Evolutionary conservation across 2,888 invertebrate species (phyloP), one percentile per base, ranked within the genome.

Genomic region (Gisinianus flammeolus): DNA sequence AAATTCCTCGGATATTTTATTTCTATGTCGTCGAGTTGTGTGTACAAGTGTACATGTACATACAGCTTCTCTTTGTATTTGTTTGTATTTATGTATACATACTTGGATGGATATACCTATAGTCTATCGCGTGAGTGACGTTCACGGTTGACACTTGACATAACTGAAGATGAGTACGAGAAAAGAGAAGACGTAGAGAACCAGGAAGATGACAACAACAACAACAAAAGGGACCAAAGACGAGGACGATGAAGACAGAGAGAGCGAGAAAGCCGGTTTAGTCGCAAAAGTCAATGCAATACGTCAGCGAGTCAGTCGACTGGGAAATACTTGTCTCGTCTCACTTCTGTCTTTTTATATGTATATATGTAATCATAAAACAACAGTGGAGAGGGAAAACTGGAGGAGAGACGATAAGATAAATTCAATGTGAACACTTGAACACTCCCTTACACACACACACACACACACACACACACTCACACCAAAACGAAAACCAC

Each of bases 261-360:
- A 44, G 44, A 44, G 44, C 16, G 12, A n/a, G 58, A 58, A n/a
- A n/a, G 22, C 16, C 58, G 24, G 58, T 24, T 58, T 58, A 58
- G 58, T 22, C 24, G 28, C 64, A 26, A 67, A 30, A 31, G 67
- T 28, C 30, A 31, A 67, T 67, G 67, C 31, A 67, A 67, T 67
- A 67, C 67, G 33, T 67, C 67, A 67, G 67, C 67, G 24, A 67
- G 67, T 67, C 67, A 67, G 67, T 67, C 67, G 28, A 67, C 67
- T 67, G 67, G 67, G 67, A 67, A 67, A 67, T 67, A 67, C 67
- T 33, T 26, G 16, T 31, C n/a, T 26, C 67, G 10, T 24, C 58
- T 58, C 58, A n/a, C n/a, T 24, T 22, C 16, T 58, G n/a, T 24
- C 24, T 8, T 44, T 10, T 12, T 8, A n/a, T 12, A 58, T n/a